Conservation (phyloP, 1,140 invertebrate genomes). For the Papilio dardanus region DNA sequence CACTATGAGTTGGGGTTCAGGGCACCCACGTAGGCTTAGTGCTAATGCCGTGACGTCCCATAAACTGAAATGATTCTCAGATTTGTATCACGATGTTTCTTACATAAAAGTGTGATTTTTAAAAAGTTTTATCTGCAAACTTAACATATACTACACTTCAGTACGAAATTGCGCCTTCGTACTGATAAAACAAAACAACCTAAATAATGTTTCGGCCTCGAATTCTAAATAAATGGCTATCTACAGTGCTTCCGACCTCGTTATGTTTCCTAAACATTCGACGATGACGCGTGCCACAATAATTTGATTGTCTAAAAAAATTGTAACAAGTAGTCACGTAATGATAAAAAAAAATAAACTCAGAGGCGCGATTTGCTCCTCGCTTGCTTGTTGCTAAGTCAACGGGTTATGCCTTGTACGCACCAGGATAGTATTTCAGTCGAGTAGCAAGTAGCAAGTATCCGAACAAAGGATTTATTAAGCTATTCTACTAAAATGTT, state of each 20-base stretch:
- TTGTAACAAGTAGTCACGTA: conserved; percentile 28
- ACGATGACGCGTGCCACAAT: conserved; percentile 40
- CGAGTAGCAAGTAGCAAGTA: no score
- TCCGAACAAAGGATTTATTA: no score
- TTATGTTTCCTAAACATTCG: conserved; percentile 70
- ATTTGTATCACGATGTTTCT: background rate
- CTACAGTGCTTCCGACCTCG: conserved; percentile 77
- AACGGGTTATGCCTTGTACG: no score
- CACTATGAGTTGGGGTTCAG: no score
- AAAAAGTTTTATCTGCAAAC: conserved; percentile 50
- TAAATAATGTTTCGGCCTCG: conserved; percentile 76
- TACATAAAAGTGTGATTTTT: background rate
- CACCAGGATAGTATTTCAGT: no score
- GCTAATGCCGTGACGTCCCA: no score
- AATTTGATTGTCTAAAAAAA: conserved; percentile 38
- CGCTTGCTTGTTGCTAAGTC: conserved; percentile 16
- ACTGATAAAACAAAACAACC: conserved; percentile 81
- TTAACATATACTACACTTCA: conserved; percentile 53
- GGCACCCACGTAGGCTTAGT: no score
- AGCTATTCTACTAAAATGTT: no score
- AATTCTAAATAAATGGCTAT: conserved; percentile 79
- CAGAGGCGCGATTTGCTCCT: background rate
- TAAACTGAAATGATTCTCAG: no score
- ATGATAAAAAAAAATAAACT: conserved; percentile 26
- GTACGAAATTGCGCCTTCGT: conserved; percentile 74